Conservation (phyloP, 2,113 vertebrate genomes). For the Phyllopteryx taeniolatus region DNA sequence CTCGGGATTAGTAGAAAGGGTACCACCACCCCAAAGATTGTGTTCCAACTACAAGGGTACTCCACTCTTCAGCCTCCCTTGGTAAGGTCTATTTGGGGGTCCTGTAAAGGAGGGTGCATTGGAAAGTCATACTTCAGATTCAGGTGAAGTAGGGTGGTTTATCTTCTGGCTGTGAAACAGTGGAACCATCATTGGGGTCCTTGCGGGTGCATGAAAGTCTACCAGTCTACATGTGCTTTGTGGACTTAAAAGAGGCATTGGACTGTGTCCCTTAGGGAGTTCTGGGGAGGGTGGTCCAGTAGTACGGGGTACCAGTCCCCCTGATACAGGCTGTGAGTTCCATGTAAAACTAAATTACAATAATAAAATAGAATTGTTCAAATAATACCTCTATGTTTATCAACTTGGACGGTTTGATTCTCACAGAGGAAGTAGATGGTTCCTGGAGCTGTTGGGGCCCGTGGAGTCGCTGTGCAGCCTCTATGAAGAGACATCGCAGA, state of each 20-base stretch:
- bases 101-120: not conserved
- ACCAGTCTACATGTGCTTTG: not conserved
- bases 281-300: not conserved
- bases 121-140: not conserved
- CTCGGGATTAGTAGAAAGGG: not conserved
- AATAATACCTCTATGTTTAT: not conserved
- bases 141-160: not conserved
- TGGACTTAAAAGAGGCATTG: not conserved
- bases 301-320: not conserved
- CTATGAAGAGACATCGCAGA: constrained; percentile 75
- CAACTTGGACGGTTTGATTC: not conserved
- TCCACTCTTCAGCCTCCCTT: not conserved
- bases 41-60: not conserved
- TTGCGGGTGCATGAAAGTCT: not conserved
- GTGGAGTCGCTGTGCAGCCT: constrained; percentile 78
- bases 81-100: not conserved
- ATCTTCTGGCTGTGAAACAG: not conserved
- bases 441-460: constrained; percentile 88
- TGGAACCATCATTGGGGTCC: not conserved
- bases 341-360: no score
- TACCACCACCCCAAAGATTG: not conserved
- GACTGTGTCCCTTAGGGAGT: not conserved
- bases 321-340: not conserved
- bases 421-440: constrained; percentile 81
- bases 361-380: no score